Percentiles rank a stretch among this genome's conserved stretches.
phyloP scores from a whole-genome alignment of 2,797 vertebrate genomes.

The Erethizon dorsatum region DNA sequence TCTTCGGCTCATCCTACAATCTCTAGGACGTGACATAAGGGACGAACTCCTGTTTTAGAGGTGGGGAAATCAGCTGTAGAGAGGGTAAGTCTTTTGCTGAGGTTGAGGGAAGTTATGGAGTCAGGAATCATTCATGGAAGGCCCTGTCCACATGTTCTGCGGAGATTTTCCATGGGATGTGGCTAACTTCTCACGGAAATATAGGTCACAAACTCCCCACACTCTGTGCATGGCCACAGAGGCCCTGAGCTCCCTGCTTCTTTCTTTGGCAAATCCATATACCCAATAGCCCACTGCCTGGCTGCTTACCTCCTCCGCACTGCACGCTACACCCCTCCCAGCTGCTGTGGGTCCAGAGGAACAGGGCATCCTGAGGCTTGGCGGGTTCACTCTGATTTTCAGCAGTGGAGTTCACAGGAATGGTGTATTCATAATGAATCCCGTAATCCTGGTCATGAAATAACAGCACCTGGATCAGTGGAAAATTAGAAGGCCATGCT shows the following conservation, averaged over 20 bases:
- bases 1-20: not conserved
- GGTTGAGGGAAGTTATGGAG: not conserved
- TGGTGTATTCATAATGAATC: constrained; percentile 98
- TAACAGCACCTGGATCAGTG: constrained; percentile 93
- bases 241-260: not conserved
- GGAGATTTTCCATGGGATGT: constrained; percentile 64
- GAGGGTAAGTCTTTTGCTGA: not conserved
- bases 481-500: constrained; percentile 71
- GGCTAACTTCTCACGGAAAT: not conserved
- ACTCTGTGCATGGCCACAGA: not conserved
- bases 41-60: not conserved
- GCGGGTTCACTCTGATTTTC: constrained; percentile 90
- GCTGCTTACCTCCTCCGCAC: constrained; percentile 95
- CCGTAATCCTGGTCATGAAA: constrained; percentile 98
- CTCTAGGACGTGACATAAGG: not conserved
- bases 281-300: accelerated
- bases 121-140: not conserved
- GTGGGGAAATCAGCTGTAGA: not conserved
- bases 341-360: constrained; percentile 98
- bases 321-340: constrained; percentile 97
- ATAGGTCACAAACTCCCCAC: not conserved
- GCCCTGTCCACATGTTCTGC: not conserved
- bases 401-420: constrained; percentile 93
- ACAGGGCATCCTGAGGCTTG: constrained; percentile 92
- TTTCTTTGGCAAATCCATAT: not conserved